Evolutionary conservation across 1,140 invertebrate genomes (phyloP), one percentile per base, ranked within the genome.

Genomic region (Homalodisca vitripennis): DNA sequence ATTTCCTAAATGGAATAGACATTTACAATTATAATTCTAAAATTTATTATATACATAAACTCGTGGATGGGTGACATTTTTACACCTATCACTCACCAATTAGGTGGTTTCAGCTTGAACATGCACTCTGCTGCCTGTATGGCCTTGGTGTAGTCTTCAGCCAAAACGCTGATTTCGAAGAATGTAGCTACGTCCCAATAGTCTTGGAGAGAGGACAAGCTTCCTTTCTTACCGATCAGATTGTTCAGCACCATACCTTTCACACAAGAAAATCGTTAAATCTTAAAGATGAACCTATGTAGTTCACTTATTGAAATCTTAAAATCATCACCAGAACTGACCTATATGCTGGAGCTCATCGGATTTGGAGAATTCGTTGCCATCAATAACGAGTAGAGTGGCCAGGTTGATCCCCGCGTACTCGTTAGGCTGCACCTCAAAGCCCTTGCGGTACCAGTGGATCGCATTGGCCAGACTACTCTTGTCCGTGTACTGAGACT

Each of bases 101-200:
- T 93, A 0, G 98, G 97, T 46, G 98, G 97, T 83, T 99, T 99
- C 53, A 99, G 81, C 82, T 94, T 96, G 77, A 98, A 99, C 98
- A 99, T 99, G 78, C 94, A 98, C 79, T 98, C 94, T 1, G 98
- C 95, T 20, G 97, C 98, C 82, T 98, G 94, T 74, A 97, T 92
- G 3, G 98, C 97, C 82, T 99, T 99, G 2, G 89, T 84, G 81
- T 98, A 99, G 80, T 99, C 95, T 80, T 98, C 94, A 17, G 97
- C 97, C 17, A 99, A 81, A 0, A 99, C 97, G 66, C 94, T 96
- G 67, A 99, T 98, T 82, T 99, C 98, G 81, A 99, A 99, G 82
- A 98, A 99, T 0, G 97, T 99, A 0, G 98, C 98, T 6, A 99
- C 96, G 82, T 98, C 97, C 98, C 98, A 99, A 78, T 99, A 99